These are phyloP conservation scores for Emydura subglobosa DNA, from an alignment of 2,113 vertebrate species.

Conservation along the genomic window DNA sequence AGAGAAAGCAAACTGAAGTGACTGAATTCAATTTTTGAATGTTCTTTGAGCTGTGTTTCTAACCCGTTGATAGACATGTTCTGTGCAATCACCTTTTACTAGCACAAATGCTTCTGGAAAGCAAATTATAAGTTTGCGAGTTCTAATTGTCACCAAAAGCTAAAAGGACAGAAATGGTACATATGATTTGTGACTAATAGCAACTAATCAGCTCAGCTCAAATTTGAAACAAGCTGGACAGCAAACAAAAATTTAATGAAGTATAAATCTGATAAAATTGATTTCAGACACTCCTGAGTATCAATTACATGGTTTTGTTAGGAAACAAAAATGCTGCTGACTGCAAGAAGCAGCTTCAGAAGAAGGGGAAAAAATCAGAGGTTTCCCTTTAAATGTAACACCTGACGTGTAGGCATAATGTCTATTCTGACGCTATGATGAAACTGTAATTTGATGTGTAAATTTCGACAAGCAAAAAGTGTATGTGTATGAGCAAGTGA, in stretches of 20 bases:
- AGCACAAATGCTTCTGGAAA: not conserved
- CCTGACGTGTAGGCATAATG: not conserved
- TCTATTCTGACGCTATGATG: not conserved
- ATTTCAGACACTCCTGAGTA: not conserved
- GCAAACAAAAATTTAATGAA: not conserved
- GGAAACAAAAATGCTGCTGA: accelerated
- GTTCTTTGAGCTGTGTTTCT: not conserved
- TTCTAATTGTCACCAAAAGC: not conserved
- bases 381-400: not conserved
- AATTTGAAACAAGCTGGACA: not conserved
- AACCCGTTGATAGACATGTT: not conserved
- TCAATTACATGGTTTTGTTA: not conserved
- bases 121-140: not conserved
- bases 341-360: not conserved
- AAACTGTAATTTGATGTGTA: not conserved
- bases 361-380: not conserved
- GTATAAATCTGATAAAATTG: not conserved
- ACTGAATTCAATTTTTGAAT: not conserved
- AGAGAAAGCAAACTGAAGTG: not conserved
- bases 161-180: not conserved
- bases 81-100: not conserved
- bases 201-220: not conserved
- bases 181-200: not conserved
- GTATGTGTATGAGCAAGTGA: not conserved
- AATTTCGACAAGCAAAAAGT: not conserved